Base-by-base conservation (phyloP, 2,113 vertebrate genomes). In the Elephas maximus region DNA sequence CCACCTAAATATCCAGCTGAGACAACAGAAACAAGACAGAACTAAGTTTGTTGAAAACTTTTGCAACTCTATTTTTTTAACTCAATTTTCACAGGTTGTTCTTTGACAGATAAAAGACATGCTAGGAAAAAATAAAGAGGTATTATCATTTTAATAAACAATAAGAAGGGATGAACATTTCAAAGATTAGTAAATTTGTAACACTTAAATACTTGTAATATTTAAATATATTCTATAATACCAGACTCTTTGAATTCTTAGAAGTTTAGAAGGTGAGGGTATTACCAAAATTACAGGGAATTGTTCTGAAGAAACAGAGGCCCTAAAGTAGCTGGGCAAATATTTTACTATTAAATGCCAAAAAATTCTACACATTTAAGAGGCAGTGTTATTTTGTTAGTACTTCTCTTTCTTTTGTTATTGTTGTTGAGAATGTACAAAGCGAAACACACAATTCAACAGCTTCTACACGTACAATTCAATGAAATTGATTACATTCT, bases 271-370 rank as follows among this genome's bases (percentile, higher is more conserved):
- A 85, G 12, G 62, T 89, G 20, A 67, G 73, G 28, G 79, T 48
- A 24, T 62, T 44, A 63, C 23, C 57, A 82, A 81, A 91, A 69
- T 93, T 33, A 80, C 0, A 92, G 5, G 8, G 84, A 88, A 28
- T 45, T 63, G 2, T 92, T 71, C n/a, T 82, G 41, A 90, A 78
- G 62, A 82, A 97, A 95, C 23, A 12, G 6, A 76, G 53, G 10
- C 8, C 57, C 24, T 93, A 37, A 81, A 71, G 11, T 74, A 45
- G n/a, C 76, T 71, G 37, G 57, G 37, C 3, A 87, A 88, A 90
- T 53, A 76, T 76, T 74, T 95, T 89, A 89, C 69, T 62, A 89
- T n/a, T 93, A 91, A 94, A 79, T 89, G 24, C 17, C 26, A 93
- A 73, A 69, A 28, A 85, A 62, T 67, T 81, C 33, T 83, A 62